Percentiles rank a stretch among this genome's conserved stretches.
Conservation (phyloP, 2,888 invertebrate species). For the Patella ulyssiponensis region DNA sequence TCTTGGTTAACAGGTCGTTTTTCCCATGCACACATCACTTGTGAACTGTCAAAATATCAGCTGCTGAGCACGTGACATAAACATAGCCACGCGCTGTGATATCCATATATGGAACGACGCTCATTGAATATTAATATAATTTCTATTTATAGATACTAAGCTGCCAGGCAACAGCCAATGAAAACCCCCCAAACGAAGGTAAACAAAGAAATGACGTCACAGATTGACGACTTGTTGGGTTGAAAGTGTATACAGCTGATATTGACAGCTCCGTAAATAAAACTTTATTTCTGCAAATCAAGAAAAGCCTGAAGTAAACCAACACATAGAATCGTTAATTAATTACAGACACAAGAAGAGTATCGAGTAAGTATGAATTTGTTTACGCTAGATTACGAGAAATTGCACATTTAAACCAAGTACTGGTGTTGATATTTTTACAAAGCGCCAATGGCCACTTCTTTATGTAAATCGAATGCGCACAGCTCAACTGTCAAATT, state of each 20-base stretch:
- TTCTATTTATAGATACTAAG: constrained; percentile 35
- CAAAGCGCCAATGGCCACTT: too few species aligned
- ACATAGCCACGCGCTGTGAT: constrained; percentile 34
- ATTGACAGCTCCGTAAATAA: constrained; percentile 3
- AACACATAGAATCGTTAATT: background rate
- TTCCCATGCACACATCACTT: background rate
- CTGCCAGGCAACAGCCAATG: constrained; percentile 35
- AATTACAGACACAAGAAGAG: background rate
- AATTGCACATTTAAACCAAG: too few species aligned
- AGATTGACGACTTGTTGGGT: constrained; percentile 33
- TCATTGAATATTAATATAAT: constrained; percentile 57
- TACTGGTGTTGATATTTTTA: too few species aligned
- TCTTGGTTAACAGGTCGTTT: too few species aligned
- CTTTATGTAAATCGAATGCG: too few species aligned
- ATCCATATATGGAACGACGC: constrained; percentile 33
- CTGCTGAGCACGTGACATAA: constrained; percentile 38
- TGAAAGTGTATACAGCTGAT: constrained; percentile 44
- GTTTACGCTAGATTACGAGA: too few species aligned
- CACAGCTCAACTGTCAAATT: too few species aligned
- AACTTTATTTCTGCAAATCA: background rate
- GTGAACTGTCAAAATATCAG: constrained; percentile 28
- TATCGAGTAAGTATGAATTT: background rate
- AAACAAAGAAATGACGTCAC: constrained; percentile 45
- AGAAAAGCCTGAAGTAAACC: background rate
- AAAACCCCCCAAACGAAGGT: constrained; percentile 26